phyloP scores from a whole-genome alignment of 1,140 invertebrate genomes.

The Euura lappo region DNA sequence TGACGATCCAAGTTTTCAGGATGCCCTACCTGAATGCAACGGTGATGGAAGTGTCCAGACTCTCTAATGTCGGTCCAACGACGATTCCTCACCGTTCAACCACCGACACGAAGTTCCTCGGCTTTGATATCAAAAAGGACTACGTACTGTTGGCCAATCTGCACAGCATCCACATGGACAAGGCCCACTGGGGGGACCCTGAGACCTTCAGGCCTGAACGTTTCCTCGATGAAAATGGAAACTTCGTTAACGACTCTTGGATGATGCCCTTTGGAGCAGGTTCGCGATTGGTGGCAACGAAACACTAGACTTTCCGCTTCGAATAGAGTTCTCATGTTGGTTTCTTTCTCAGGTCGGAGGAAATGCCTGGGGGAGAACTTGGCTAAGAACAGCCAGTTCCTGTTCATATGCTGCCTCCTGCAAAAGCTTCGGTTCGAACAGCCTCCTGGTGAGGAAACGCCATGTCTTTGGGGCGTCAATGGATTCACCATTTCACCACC shows the following conservation, averaged over 20 bases:
- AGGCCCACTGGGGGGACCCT: constrained; percentile 64
- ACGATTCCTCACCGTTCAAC: constrained; percentile 53
- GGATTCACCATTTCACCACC: constrained; percentile 53
- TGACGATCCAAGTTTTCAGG: constrained; percentile 36
- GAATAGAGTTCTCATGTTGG: constrained; percentile 8
- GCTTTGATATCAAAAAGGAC: constrained; percentile 59
- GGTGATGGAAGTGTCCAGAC: constrained; percentile 56
- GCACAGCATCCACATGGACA: constrained; percentile 54
- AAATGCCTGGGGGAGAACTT: constrained; percentile 57
- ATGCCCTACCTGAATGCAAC: constrained; percentile 61
- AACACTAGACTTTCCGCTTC: not conserved
- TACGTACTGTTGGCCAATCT: constrained; percentile 53
- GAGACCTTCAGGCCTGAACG: constrained; percentile 66
- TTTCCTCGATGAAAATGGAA: constrained; percentile 61
- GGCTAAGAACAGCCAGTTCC: constrained; percentile 54
- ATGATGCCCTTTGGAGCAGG: constrained; percentile 63
- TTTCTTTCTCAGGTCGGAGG: constrained; percentile 45
- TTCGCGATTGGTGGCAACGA: constrained; percentile 30
- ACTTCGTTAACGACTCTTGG: constrained; percentile 57
- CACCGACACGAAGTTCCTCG: constrained; percentile 50
- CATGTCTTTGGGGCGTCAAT: constrained; percentile 44
- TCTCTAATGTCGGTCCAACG: constrained; percentile 58
- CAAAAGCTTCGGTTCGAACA: constrained; percentile 53
- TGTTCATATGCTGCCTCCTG: constrained; percentile 51
- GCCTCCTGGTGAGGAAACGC: constrained; percentile 34